Evolutionary conservation across 2,888 invertebrate species (phyloP), one percentile per base, ranked within the genome.

Genomic region (Nephrocerus scutellatus): DNA sequence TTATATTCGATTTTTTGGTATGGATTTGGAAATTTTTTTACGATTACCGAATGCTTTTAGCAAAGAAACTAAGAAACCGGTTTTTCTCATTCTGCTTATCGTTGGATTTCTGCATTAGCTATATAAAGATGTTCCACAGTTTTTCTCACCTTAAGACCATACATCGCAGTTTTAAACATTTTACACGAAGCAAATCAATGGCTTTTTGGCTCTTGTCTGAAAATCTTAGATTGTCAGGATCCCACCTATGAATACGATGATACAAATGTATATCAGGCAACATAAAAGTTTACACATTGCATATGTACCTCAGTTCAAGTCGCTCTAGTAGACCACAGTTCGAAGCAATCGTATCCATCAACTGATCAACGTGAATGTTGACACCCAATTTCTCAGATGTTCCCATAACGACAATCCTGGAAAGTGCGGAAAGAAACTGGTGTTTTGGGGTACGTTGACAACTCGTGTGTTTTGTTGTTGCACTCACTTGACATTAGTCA

Each of bases 141-240:
- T 19, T 12, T 12, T 39, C 61, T 68, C 65, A 90, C 89, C 88
- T 93, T 28, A 99, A 75, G 12, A 92, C 91, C 48, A 98, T 78
- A 56, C 95, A 93, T 52, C 84, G 82, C 33, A 99, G 73, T 63
- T 92, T 88, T 2, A 93, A 75, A 58, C 97, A 97, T 60, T 91
- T 91, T 28, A 98, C 89, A 30, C 98, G 82, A 45, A 99, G 74
- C 31, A 95, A 86, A 68, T 99, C 98, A 51, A 98, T 96, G 28
- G 97, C 97, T 68, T 99, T 99, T 70, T 96, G 96, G 61, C 96
- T 96, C 71, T 99, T 98, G 70, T 99, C 98, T 24, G 96, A 97
- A 71, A 96, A 98, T 36, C 98, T 77, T 23, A 99, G 75, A 60
- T 97, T 97, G 57, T 96, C 96, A 0, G 97, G 96, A 69, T 99